Evolutionary conservation across 2,888 invertebrate genomes (phyloP).

Genomic region (Epistrophe eligans): DNA sequence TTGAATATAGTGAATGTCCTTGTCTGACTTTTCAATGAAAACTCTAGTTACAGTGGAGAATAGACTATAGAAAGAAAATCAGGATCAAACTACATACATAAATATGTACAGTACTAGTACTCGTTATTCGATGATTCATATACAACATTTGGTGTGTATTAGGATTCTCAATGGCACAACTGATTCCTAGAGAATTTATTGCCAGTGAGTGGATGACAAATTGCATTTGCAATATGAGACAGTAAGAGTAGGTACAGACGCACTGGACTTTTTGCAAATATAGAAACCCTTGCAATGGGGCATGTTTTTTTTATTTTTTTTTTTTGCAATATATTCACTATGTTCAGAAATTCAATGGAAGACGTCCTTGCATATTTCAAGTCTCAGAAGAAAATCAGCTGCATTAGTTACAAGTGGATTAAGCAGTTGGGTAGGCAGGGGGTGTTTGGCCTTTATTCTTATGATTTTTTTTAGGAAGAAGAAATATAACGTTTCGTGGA

Average conservation of each 20-base stretch:
- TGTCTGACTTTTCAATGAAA: constrained; percentile 13
- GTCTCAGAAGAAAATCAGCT: neutral
- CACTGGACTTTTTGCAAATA: neutral
- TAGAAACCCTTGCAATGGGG: neutral
- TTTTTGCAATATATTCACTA: neutral
- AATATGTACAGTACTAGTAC: neutral
- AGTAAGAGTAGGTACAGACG: neutral
- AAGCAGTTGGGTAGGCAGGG: too few species aligned
- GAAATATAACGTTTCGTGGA: too few species aligned
- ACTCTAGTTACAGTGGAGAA: neutral
- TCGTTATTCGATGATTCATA: neutral
- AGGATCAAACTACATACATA: neutral
- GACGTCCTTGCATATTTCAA: neutral
- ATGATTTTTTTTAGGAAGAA: too few species aligned
- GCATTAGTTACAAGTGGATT: neutral
- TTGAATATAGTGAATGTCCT: neutral
- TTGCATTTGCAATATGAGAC: constrained; percentile 31
- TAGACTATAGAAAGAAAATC: constrained; percentile 5
- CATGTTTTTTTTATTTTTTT: too few species aligned
- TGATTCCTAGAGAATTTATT: constrained; percentile 40
- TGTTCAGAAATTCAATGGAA: neutral
- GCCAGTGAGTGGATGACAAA: constrained; percentile 11
- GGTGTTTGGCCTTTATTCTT: too few species aligned
- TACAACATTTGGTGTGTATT: constrained; percentile 17
- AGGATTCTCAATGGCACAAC: constrained; percentile 21